Evolutionary conservation across 23 tunicate species (phyloP).

Genomic region (Styela plicata): DNA sequence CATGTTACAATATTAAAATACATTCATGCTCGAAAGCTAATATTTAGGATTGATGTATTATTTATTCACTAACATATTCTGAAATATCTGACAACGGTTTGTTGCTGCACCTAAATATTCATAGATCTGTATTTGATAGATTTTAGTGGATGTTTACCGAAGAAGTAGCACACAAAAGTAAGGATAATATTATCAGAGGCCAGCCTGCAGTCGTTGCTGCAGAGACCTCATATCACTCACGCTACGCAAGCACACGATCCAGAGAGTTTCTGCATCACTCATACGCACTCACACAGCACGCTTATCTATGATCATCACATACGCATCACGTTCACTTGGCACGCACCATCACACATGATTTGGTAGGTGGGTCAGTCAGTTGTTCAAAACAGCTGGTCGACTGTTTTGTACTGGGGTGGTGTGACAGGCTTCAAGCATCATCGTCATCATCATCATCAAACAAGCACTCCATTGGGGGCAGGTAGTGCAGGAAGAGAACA

Average conservation of each 20-base stretch:
- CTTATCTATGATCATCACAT: neutral
- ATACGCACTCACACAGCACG: neutral
- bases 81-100: no score
- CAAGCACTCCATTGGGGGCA: slow-evolving; percentile 19
- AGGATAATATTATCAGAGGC: neutral
- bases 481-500: slow-evolving; percentile 28
- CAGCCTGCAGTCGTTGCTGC: neutral
- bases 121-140: no score
- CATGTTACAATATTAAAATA: neutral
- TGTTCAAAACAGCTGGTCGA: neutral
- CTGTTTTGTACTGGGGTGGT: neutral
- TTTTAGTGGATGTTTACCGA: no score
- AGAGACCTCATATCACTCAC: slow-evolving; percentile 13
- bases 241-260: slow-evolving; percentile 18
- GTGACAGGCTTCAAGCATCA: slow-evolving; percentile 2
- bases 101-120: no score
- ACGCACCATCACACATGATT: neutral
- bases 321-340: neutral
- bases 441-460: slow-evolving; percentile 11
- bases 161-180: neutral
- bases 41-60: no score
- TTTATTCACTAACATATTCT: no score
- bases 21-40: neutral
- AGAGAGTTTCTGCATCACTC: neutral
- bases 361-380: neutral